These are phyloP conservation scores for Protonemura montana DNA, from an alignment of 2,888 invertebrate species.

Conservation along the genomic window DNA sequence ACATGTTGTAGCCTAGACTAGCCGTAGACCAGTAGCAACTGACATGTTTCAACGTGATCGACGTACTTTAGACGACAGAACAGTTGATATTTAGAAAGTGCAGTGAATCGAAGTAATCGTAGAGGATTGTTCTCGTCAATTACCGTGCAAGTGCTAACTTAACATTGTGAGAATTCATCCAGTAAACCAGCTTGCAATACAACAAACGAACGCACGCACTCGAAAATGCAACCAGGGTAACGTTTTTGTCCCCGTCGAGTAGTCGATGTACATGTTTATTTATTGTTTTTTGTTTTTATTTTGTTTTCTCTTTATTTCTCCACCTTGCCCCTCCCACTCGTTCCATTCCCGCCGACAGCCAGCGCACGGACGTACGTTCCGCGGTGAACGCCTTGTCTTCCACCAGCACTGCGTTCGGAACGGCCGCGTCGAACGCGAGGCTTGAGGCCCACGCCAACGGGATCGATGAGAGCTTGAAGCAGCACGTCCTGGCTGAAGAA, in stretches of 20 bases:
- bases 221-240: background rate
- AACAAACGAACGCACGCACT: background rate
- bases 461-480: slow-evolving; percentile 84
- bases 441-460: slow-evolving; percentile 73
- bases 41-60: too few relatives aligned
- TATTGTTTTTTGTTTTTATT: slow-evolving; percentile 49
- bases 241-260: slow-evolving; percentile 27
- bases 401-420: slow-evolving; percentile 87
- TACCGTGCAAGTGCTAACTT: too few relatives aligned
- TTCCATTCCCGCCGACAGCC: slow-evolving; percentile 63
- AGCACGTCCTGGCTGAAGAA: slow-evolving; percentile 92
- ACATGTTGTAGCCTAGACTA: too few relatives aligned
- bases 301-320: slow-evolving; percentile 49
- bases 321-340: slow-evolving; percentile 46
- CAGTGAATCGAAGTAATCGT: too few relatives aligned
- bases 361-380: slow-evolving; percentile 88
- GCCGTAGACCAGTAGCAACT: too few relatives aligned
- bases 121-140: too few relatives aligned
- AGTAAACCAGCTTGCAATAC: background rate
- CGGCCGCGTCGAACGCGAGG: slow-evolving; percentile 78
- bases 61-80: too few relatives aligned
- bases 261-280: slow-evolving; percentile 46
- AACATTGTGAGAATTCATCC: too few relatives aligned
- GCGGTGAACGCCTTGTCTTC: slow-evolving; percentile 88
- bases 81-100: too few relatives aligned